Conservation (phyloP, 2,797 vertebrate genomes). For the Halcyon chelicuti region DNA sequence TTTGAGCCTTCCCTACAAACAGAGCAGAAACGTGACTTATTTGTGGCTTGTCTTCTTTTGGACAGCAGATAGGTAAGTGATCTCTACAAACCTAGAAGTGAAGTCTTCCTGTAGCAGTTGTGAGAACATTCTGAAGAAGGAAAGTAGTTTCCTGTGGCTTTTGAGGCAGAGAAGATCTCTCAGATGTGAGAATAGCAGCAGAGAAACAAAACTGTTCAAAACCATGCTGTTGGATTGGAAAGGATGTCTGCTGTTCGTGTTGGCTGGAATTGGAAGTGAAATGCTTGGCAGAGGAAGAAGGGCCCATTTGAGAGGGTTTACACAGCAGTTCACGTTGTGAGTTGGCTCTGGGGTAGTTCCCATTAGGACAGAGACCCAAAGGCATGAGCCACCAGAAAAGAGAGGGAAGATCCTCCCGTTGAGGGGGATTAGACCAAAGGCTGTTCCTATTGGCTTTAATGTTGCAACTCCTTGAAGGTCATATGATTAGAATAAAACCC, state of each 20-base stretch:
- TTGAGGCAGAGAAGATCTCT: neutral
- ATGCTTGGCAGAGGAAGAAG: neutral
- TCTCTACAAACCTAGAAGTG: neutral
- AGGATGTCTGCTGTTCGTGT: neutral
- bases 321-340: neutral
- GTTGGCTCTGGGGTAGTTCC: neutral
- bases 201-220: neutral
- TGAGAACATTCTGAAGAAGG: neutral
- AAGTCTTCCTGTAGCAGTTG: neutral
- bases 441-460: neutral
- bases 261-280: neutral
- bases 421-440: neutral
- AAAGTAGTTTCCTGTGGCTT: neutral
- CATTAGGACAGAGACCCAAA: neutral
- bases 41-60: neutral
- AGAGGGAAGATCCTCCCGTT: neutral
- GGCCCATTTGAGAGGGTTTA: neutral
- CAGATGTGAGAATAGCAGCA: neutral
- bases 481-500: conserved; percentile 5
- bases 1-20: neutral
- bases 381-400: neutral
- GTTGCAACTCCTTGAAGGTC: neutral
- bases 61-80: neutral
- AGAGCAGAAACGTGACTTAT: neutral
- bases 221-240: neutral